phyloP scores from a whole-genome alignment of 2,113 vertebrate species.

The Chloropsis hardwickii region DNA sequence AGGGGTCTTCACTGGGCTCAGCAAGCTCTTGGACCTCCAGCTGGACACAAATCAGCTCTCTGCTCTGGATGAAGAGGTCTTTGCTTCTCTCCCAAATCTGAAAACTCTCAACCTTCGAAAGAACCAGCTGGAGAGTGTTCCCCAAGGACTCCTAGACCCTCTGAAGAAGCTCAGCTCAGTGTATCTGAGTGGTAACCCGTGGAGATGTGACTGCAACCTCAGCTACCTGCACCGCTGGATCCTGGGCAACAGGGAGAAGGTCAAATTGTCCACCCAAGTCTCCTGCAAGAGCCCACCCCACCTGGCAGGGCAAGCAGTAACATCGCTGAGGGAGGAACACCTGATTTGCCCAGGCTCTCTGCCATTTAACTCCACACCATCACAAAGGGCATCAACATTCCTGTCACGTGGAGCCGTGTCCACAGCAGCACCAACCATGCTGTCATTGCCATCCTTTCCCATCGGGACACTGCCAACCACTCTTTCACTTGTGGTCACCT shows the following conservation, averaged over 20 bases:
- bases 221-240: conserved; percentile 67
- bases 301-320: conserved; percentile 55
- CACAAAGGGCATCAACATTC: background rate
- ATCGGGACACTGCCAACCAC: background rate
- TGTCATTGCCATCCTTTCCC: background rate
- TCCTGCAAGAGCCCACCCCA: conserved; percentile 66
- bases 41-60: conserved; percentile 67
- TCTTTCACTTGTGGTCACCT: background rate
- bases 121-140: conserved; percentile 66
- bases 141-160: conserved; percentile 51
- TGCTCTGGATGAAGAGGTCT: conserved; percentile 46
- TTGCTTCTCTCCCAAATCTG: conserved; percentile 65
- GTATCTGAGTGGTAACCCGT: conserved; percentile 75
- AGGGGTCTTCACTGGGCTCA: conserved; percentile 70
- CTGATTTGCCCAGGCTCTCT: conserved; percentile 63
- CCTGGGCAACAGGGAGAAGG: conserved; percentile 30
- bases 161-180: conserved; percentile 64
- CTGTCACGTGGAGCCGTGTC: background rate
- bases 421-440: background rate
- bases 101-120: conserved; percentile 61
- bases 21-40: conserved; percentile 70
- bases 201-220: conserved; percentile 84
- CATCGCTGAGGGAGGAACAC: conserved; percentile 39
- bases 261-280: background rate
- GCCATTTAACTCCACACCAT: background rate